Base-by-base conservation (phyloP, 2,888 invertebrate genomes). In the Monochamus alternatus region DNA sequence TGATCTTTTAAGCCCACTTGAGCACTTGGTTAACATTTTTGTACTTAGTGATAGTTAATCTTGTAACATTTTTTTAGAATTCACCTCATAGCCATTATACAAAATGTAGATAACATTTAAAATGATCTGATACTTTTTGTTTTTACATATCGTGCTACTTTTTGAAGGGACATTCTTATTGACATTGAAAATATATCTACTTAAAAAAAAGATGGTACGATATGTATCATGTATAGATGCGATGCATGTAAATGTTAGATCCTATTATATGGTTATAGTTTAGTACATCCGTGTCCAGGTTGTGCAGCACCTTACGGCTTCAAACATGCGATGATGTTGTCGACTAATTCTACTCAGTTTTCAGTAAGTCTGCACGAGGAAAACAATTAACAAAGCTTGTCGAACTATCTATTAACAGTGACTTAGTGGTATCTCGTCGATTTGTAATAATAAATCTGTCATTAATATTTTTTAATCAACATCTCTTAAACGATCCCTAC, bases 241-340 rank as follows among this genome's bases (percentile, higher is more conserved):
- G 30, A 59, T 68, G 59, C 64, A 75, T 75, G 65, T 62, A 55
- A 59, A 71, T 74, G 30, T 63, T 73, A 72, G 52, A 73, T 47
- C 22, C 67, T 69, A 66, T 71, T 79, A 73, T 77, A 75, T 77
- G 84, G 84, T 89, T 89, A 86, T 89, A 95, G 95, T 90, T 91
- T 95, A 88, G 88, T 89, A 84, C 92, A 92, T 87, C 95, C 96
- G 79, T 95, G 84, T 73, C 78, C 75, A 55, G 79, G 93, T 78
- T 99, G 99, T 91, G 97, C 95, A 79, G 95, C 97, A 81, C 98
- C 99, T 32, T 99, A 99, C 89, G 98, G 98, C 85, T 99, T 95
- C 91, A 94, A 94, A 88, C 96, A 99, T 90, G 95, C 97, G 88
- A 96, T 99, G 95, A 92, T 93, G 84, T 92, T 99, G 82, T 97